phyloP scores from a whole-genome alignment of 2,888 invertebrate genomes.

The Macrophya annulata region DNA sequence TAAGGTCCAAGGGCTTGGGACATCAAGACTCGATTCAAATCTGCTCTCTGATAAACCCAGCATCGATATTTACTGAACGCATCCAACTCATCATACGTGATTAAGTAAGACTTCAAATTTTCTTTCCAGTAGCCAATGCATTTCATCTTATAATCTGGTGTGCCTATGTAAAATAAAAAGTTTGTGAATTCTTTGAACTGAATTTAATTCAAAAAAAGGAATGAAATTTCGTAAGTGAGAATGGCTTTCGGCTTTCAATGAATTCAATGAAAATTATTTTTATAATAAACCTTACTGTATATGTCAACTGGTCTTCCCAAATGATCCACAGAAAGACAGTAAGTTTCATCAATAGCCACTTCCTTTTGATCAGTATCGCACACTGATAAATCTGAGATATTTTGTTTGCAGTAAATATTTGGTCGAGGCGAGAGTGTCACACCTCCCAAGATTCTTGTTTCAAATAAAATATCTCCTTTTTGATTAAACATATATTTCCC shows the following conservation, averaged over 20 bases:
- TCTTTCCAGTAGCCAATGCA: slow-evolving; percentile 99
- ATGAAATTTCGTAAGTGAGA: not conserved
- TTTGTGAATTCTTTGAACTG: not conserved
- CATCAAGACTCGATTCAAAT: slow-evolving; percentile 92
- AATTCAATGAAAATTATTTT: not conserved
- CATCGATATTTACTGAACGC: slow-evolving; percentile 97
- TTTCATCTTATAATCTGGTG: slow-evolving; percentile 97
- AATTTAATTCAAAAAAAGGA: not conserved
- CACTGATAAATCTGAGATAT: slow-evolving; percentile 97
- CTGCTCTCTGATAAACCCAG: slow-evolving; percentile 98
- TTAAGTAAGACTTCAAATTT: slow-evolving; percentile 96
- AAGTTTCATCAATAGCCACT: slow-evolving; percentile 96
- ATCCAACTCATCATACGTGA: slow-evolving; percentile 98
- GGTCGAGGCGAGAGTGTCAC: slow-evolving; percentile 97
- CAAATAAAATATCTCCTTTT: slow-evolving; percentile 93
- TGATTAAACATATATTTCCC: slow-evolving; percentile 98
- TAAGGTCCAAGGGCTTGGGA: slow-evolving; percentile 95
- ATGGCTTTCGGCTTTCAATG: not conserved
- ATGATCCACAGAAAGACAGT: slow-evolving; percentile 98
- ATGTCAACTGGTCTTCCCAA: slow-evolving; percentile 97
- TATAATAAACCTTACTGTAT: slow-evolving; percentile 84
- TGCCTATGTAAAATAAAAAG: slow-evolving; percentile 80
- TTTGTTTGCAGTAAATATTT: slow-evolving; percentile 94
- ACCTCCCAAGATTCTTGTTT: slow-evolving; percentile 97
- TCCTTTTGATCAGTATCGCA: slow-evolving; percentile 98